Evolutionary conservation across 2,888 invertebrate species (phyloP).

Genomic region (Hypselothyrea guttata): DNA sequence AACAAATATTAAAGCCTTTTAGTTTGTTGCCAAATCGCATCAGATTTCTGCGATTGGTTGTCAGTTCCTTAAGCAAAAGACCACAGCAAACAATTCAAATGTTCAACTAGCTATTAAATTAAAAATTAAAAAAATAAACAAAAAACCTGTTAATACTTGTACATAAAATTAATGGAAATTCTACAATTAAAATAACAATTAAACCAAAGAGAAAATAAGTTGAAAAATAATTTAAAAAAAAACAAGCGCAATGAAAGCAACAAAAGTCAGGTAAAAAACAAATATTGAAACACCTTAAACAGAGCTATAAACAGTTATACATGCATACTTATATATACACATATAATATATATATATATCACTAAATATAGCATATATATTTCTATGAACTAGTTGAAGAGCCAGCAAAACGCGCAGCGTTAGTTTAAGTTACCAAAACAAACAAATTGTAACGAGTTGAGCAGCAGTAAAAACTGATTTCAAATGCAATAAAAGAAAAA

Average conservation of each 20-base stretch:
- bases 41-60: constrained; percentile 22
- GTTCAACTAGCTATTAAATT: constrained; percentile 50
- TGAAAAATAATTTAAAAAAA: constrained; percentile 3
- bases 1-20: constrained; percentile 10
- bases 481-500: constrained; percentile 48
- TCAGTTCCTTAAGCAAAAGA: constrained; percentile 41
- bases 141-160: constrained; percentile 63
- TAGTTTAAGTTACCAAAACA: constrained; percentile 29
- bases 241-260: constrained; percentile 31
- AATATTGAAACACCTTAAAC: not conserved
- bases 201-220: constrained; percentile 1
- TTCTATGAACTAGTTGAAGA: constrained; percentile 31
- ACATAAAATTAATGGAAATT: constrained; percentile 40
- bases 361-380: constrained; percentile 51
- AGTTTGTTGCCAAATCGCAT: constrained; percentile 20
- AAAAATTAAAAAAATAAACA: not conserved
- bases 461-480: constrained; percentile 42
- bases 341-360: too few species aligned
- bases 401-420: constrained; percentile 30
- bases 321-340: constrained; percentile 19
- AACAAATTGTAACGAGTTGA: constrained; percentile 27
- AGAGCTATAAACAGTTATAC: constrained; percentile 35
- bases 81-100: constrained; percentile 45
- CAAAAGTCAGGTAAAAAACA: constrained; percentile 57
- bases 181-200: constrained; percentile 38